These are phyloP conservation scores for Laterallus jamaicensis DNA, from an alignment of 2,113 vertebrate genomes.

Conservation along the genomic window DNA sequence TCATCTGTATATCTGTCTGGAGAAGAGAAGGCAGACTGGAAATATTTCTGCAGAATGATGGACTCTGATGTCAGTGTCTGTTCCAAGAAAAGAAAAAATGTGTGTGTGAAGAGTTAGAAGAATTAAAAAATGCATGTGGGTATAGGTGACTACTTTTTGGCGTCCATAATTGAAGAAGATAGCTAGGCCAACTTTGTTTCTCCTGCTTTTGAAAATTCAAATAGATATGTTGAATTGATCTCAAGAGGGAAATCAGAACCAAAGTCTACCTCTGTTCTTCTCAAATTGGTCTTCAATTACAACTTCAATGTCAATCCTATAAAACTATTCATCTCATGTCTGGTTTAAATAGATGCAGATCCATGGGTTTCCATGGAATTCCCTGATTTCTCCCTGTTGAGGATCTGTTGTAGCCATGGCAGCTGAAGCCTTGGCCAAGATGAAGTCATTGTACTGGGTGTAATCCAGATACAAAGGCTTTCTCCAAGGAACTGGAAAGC, in stretches of 20 bases:
- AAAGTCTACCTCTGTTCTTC: not conserved
- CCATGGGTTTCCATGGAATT: not conserved
- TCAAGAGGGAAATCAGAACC: not conserved
- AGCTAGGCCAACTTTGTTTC: not conserved
- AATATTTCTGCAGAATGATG: constrained; percentile 42
- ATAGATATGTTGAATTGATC: not conserved
- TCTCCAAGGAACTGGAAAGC: not conserved
- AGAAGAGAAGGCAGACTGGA: constrained; percentile 42
- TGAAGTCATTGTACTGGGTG: not conserved
- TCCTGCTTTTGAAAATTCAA: not conserved
- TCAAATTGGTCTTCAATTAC: not conserved
- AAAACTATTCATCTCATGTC: not conserved
- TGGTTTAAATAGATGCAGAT: not conserved
- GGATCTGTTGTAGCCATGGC: not conserved
- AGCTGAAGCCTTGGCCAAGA: not conserved
- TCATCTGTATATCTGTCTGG: constrained; percentile 27
- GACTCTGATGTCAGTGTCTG: not conserved
- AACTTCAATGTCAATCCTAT: not conserved
- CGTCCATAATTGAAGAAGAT: not conserved
- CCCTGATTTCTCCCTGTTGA: not conserved
- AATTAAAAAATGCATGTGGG: not conserved
- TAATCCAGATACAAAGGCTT: not conserved
- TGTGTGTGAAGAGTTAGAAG: not conserved
- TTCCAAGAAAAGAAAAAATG: constrained; percentile 10
- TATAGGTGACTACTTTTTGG: not conserved